Percentiles rank a stretch among this genome's conserved stretches.
Evolutionary conservation across 2,113 vertebrate genomes (phyloP).

Genomic region (Cynocephalus volans): DNA sequence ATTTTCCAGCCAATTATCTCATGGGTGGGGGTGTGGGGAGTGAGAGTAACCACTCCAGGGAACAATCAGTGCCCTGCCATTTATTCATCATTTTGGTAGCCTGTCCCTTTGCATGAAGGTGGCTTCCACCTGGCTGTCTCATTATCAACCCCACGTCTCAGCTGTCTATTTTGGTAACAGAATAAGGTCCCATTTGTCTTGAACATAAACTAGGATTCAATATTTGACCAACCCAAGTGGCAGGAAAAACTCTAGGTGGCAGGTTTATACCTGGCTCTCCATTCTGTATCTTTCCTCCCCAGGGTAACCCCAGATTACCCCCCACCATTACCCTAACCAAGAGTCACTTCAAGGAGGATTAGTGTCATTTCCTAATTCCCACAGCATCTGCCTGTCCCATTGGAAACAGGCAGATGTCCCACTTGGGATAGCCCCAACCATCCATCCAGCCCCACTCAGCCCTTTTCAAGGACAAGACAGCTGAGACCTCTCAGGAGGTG

Average conservation of each 20-base stretch:
- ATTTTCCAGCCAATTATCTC: neutral
- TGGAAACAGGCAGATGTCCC: neutral
- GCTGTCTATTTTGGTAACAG: slow-evolving; percentile 8
- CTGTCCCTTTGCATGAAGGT: neutral
- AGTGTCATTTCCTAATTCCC: neutral
- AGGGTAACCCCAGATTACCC: neutral
- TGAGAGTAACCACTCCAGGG: neutral
- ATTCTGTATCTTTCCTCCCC: neutral
- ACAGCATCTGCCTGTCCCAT: neutral
- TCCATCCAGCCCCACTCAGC: neutral
- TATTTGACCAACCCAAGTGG: neutral
- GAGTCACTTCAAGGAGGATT: neutral
- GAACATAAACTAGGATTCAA: neutral
- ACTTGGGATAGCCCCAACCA: neutral
- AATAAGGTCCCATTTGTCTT: neutral
- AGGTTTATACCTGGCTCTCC: neutral
- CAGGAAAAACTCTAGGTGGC: neutral
- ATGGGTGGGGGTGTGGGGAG: neutral
- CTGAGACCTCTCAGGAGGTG: neutral
- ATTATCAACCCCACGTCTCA: neutral
- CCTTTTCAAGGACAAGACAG: neutral
- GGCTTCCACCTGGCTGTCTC: neutral
- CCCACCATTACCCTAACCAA: neutral
- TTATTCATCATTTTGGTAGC: neutral
- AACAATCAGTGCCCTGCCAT: neutral